phyloP scores from a whole-genome alignment of 2,888 invertebrate genomes.

The Volucella bombylans region DNA sequence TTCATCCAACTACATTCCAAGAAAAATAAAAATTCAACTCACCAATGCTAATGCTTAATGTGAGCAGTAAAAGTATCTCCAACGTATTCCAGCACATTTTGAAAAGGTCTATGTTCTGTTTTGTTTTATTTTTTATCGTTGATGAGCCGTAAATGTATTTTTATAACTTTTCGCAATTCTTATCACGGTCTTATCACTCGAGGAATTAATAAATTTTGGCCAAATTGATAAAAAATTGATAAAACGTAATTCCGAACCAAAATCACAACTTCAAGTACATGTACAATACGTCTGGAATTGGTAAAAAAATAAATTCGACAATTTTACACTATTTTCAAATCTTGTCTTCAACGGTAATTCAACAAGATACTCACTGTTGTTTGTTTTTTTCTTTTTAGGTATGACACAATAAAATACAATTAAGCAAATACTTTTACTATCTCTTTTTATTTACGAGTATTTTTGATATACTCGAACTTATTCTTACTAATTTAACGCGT shows the following conservation, averaged over 20 bases:
- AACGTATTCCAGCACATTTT: conserved; percentile 57
- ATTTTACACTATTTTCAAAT: not conserved
- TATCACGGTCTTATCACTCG: conserved; percentile 61
- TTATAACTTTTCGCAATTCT: conserved; percentile 52
- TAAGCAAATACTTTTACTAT: not conserved
- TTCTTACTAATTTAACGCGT: not conserved
- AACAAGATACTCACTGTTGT: conserved; percentile 14
- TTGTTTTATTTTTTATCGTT: not conserved
- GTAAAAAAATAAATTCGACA: too few relatives aligned
- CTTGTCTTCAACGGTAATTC: not conserved
- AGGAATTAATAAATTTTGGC: conserved; percentile 36
- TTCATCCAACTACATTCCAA: not conserved
- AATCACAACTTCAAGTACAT: too few relatives aligned
- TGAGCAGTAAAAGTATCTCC: conserved; percentile 52
- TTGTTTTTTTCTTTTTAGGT: not conserved
- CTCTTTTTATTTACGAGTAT: conserved; percentile 8
- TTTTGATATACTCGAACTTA: conserved; percentile 26
- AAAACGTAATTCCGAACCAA: not conserved
- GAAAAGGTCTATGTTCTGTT: not conserved
- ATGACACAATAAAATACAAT: conserved; percentile 10
- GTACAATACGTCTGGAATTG: too few relatives aligned
- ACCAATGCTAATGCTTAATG: conserved; percentile 58
- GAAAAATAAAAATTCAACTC: conserved; percentile 20
- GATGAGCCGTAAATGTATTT: conserved; percentile 20
- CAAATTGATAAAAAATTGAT: not conserved